Evolutionary conservation across 2,113 vertebrate species (phyloP).

Genomic region (Phyllostomus discolor): DNA sequence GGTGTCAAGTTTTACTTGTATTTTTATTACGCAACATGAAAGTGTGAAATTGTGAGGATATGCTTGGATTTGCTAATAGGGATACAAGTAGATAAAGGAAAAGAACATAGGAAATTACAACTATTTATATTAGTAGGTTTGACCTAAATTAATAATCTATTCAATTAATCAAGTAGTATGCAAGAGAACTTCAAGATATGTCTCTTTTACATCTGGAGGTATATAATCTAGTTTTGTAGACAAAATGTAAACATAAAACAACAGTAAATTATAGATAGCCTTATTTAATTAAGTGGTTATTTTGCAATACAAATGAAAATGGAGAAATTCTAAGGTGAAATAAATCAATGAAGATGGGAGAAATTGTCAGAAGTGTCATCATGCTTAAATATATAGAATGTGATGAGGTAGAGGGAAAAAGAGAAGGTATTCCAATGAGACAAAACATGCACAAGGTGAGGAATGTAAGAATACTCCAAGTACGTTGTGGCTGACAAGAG

Average conservation of each 20-base stretch:
- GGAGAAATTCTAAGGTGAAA: background rate
- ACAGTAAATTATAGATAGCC: background rate
- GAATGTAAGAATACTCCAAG: background rate
- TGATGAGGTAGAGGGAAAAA: background rate
- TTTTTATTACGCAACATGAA: background rate
- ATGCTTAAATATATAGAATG: background rate
- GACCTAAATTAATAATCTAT: background rate
- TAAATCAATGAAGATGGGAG: background rate
- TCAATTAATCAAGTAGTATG: background rate
- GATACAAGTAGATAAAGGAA: background rate
- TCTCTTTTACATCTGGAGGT: background rate
- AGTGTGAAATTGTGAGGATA: background rate
- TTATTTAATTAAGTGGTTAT: background rate
- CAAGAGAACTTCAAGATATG: background rate
- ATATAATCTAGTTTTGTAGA: background rate
- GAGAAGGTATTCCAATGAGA: background rate
- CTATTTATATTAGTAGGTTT: background rate
- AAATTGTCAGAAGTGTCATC: background rate
- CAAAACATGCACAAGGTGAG: background rate
- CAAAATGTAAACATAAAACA: background rate
- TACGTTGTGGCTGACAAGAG: background rate
- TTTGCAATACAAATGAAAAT: background rate
- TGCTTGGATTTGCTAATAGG: background rate
- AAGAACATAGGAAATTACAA: background rate
- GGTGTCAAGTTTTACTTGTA: background rate